phyloP scores from a whole-genome alignment of 2,888 invertebrate genomes.

The Desoria tigrina region DNA sequence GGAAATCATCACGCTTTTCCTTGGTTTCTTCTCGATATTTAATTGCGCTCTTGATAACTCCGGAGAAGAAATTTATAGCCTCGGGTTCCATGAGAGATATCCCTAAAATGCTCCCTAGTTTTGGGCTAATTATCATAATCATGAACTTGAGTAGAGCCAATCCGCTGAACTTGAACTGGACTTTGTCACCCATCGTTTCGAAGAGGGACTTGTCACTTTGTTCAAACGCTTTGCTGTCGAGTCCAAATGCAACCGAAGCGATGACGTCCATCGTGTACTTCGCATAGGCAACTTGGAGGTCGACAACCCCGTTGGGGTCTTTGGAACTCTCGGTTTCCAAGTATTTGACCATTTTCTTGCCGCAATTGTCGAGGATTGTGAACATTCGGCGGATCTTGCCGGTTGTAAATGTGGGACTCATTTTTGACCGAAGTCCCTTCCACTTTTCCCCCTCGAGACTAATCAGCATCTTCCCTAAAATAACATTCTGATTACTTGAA shows the following conservation, averaged over 20 bases:
- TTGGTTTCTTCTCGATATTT: slow-evolving; percentile 60
- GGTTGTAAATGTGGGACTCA: slow-evolving; percentile 69
- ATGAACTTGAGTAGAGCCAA: slow-evolving; percentile 55
- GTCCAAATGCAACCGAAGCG: slow-evolving; percentile 65
- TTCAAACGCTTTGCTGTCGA: slow-evolving; percentile 65
- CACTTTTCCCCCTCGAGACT: slow-evolving; percentile 64
- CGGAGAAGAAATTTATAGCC: no score
- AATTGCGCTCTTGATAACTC: no score
- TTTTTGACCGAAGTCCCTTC: slow-evolving; percentile 66
- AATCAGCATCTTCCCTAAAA: slow-evolving; percentile 58
- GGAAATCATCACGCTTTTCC: slow-evolving; percentile 54
- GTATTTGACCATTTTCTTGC: slow-evolving; percentile 61
- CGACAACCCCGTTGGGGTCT: slow-evolving; percentile 63
- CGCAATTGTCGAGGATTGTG: slow-evolving; percentile 63
- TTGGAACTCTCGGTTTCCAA: slow-evolving; percentile 53
- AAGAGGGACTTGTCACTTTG: slow-evolving; percentile 59
- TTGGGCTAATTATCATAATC: slow-evolving; percentile 56
- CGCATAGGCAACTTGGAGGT: slow-evolving; percentile 65
- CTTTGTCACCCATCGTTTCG: slow-evolving; percentile 58
- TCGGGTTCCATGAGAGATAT: slow-evolving; percentile 55
- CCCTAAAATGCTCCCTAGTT: slow-evolving; percentile 55
- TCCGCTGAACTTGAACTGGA: no score
- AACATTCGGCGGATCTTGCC: slow-evolving; percentile 70
- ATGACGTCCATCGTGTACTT: no score
- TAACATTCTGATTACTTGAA: neutral